Evolutionary conservation across 2,888 invertebrate species (phyloP), one percentile per base, ranked within the genome.

Genomic region (Rhagonycha fulva): DNA sequence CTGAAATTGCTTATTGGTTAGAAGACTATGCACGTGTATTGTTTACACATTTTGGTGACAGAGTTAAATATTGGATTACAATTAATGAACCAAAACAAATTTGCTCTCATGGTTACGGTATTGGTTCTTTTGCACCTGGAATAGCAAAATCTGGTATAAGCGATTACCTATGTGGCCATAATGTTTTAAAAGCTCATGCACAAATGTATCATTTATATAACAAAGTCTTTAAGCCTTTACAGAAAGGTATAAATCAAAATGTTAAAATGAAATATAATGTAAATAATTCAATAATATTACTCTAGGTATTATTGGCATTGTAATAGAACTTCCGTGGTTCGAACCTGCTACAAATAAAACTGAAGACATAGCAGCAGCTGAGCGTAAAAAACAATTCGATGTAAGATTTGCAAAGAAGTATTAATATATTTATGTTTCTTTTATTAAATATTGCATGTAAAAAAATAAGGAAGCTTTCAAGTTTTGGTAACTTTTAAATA

Each of bases 101-200:
- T 23, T 84, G 85, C 70, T 71, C 80, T 11, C 77, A 76, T 10
- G 85, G 84, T 3, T 87, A 85, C 76, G 85, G 84, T 4, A 74
- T 23, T 74, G 86, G 77, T 82, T 60, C 28, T 0, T 73, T 78
- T 32, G 87, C 87, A 14, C 88, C 88, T 1, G 84, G 82, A 4
- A 76, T 90, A 47, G 80, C 82, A 14, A 86, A 88, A 3, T 83
- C 89, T 63, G 92, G 91, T 4, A 82, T 90, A n/a, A 91, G 89
- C 0, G 91, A 91, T 71, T 94, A 94, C 85, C 84, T 90, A 70
- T 93, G 92, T 77, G 88, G 88, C 0, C 93, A 93, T 83, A 91
- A 92, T 82, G 87, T 92, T 73, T 85, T 95, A 14, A 86, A 91
- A 76, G 91, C 93, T 0, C 94, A 95, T 84, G 92, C 92, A 0